Base-by-base conservation (phyloP, 2,113 vertebrate species). In the Indicator maculatus region DNA sequence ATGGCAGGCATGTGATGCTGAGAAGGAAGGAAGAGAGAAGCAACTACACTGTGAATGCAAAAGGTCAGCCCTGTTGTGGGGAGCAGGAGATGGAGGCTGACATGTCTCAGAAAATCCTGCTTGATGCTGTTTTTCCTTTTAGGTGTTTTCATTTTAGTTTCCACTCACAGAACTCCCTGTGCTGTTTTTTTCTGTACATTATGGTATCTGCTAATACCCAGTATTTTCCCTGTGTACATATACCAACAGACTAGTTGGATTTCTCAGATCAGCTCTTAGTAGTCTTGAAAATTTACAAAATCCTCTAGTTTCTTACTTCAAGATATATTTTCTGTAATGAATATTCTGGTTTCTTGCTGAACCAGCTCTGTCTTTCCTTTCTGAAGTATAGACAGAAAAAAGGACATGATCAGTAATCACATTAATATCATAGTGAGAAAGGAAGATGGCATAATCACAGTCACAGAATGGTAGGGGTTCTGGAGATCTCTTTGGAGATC, bases 1-100 rank as follows among this genome's bases (percentile, higher is more conserved):
- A 38, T 26, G 75, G 79, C 45, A 88, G n/a, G 74, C 93, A 83
- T 80, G 88, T 93, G 85, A 95, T 70, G 63, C 75, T 79, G 50
- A 73, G 67, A 74, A 44, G 41, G 41, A 44, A 88, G 30, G 60
- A 86, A 92, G 50, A 86, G 90, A 58, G 71, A 67, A 85, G 55
- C 77, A n/a, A 1, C 33, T 88, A 56, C 60, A 31, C 45, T 64
- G 33, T 71, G 65, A 60, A 45, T 76, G 41, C 50, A 24, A 82
- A 93, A 89, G 44, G 58, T 79, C 78, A 73, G 63, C 7, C 2
- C 44, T 87, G 66, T 76, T 3, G 1, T 70, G 45, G 30, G 27
- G 39, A 81, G 28, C 33, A 50, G 44, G 70, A 91, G 70, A 47
- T 44, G 58, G 9, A 64, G 16, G n/a, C 74, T 65, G 61, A 33